Conservation (phyloP, 2,888 invertebrate genomes). For the Julus scandinavius region DNA sequence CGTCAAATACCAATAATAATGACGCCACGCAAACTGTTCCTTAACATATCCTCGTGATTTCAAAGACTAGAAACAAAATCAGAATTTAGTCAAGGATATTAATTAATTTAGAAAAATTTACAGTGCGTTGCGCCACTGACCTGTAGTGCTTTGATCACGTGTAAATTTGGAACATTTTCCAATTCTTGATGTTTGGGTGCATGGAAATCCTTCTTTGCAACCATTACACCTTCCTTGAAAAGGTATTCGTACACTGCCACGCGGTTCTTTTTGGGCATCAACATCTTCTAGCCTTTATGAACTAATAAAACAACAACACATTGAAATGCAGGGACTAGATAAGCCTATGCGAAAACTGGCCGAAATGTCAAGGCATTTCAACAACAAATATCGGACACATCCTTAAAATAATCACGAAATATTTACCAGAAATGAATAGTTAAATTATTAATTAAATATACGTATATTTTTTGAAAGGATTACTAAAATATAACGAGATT, state of each 20-base stretch:
- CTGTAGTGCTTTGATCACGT: conserved; percentile 98
- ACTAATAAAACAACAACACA: background rate
- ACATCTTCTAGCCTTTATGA: conserved; percentile 74
- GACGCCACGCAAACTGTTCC: conserved; percentile 99
- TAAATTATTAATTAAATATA: background rate
- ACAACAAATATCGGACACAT: background rate
- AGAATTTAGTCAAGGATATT: background rate
- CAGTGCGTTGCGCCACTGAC: conserved; percentile 65
- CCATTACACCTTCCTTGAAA: conserved; percentile 99
- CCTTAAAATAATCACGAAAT: background rate
- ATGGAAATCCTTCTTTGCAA: conserved; percentile 98
- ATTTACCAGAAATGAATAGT: background rate
- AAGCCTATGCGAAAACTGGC: background rate
- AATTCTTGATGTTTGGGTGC: conserved; percentile 97
- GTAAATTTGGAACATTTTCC: conserved; percentile 93
- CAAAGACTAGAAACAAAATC: conserved; percentile 74
- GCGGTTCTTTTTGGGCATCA: conserved; percentile 99
- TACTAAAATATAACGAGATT: background rate
- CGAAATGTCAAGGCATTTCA: background rate
- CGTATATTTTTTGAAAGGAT: background rate
- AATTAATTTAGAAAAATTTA: background rate
- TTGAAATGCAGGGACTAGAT: background rate
- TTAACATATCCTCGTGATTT: conserved; percentile 98
- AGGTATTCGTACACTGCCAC: conserved; percentile 97
- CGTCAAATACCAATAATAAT: conserved; percentile 99